A percentile compares a stretch with the other conserved stretches of the same genome.
These are phyloP conservation scores for Catocala sponsa DNA, from an alignment of 2,888 invertebrate genomes.

Conservation along the genomic window DNA sequence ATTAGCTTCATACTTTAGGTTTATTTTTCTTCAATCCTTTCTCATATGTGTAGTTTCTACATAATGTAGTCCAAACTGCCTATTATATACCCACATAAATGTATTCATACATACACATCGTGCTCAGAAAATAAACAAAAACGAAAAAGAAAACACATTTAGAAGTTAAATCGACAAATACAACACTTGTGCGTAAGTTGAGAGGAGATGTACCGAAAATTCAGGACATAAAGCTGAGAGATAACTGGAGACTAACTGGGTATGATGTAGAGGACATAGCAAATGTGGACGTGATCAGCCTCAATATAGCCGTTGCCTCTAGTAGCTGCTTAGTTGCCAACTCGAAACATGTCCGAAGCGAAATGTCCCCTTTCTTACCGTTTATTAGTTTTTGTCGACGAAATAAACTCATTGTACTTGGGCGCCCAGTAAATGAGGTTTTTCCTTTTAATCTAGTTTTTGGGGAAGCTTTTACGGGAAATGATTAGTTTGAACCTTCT, in stretches of 20 bases:
- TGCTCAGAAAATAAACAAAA: constrained; percentile 12
- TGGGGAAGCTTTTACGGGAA: constrained; percentile 49
- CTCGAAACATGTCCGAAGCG: constrained; percentile 62
- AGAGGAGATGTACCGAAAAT: constrained; percentile 12
- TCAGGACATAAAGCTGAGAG: constrained; percentile 30
- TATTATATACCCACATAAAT: not conserved
- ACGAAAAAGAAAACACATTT: constrained; percentile 18
- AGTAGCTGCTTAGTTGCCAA: constrained; percentile 47
- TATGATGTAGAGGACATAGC: constrained; percentile 49
- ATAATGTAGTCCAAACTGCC: not conserved
- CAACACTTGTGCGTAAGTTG: constrained; percentile 20
- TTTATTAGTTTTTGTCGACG: constrained; percentile 67
- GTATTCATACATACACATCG: not conserved
- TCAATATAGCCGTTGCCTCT: constrained; percentile 20
- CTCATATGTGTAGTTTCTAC: too few relatives aligned
- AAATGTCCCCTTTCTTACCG: constrained; percentile 59
- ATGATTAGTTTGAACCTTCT: constrained; percentile 44
- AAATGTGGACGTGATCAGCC: constrained; percentile 49
- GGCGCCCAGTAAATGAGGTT: constrained; percentile 52
- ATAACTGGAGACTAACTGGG: constrained; percentile 45
- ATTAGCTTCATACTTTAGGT: too few relatives aligned
- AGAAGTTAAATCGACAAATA: constrained; percentile 29
- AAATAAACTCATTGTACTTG: constrained; percentile 64
- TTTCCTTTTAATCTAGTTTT: constrained; percentile 59
- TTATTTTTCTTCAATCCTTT: too few relatives aligned